These are phyloP conservation scores for Drosophila santomea DNA, from an alignment of 1,140 invertebrate species.

Conservation along the genomic window DNA sequence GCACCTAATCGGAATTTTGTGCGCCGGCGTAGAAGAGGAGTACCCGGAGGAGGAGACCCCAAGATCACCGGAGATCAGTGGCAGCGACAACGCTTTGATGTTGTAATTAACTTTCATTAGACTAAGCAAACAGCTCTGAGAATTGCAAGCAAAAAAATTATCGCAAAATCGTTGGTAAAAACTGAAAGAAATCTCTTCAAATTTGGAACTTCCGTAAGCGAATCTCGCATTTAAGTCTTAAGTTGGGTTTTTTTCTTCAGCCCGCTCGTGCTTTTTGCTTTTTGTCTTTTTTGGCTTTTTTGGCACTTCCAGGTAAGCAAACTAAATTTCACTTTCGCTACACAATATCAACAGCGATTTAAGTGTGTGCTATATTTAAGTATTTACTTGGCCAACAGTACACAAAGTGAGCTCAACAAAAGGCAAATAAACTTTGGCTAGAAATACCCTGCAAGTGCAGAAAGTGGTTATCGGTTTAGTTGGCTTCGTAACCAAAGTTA, in stretches of 20 bases:
- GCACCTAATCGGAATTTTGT: conserved; percentile 53
- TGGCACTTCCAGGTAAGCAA: conserved; percentile 34
- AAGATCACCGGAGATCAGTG: conserved; percentile 36
- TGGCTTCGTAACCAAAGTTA: too few relatives aligned
- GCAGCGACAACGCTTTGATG: conserved; percentile 53
- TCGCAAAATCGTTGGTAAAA: conserved; percentile 29
- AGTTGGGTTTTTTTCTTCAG: conserved; percentile 5
- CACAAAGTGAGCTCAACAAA: conserved; percentile 37
- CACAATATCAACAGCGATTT: conserved; percentile 46
- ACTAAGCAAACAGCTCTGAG: conserved; percentile 32
- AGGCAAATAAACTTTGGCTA: conserved; percentile 19
- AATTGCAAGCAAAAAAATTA: conserved; percentile 28
- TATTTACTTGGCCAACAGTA: conserved; percentile 48
- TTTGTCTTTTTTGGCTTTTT: conserved; percentile 22
- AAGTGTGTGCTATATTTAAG: conserved; percentile 54
- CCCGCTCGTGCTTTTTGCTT: neutral
- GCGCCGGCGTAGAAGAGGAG: conserved; percentile 23
- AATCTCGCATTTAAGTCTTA: conserved; percentile 40
- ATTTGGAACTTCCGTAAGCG: conserved; percentile 51
- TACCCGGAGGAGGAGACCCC: conserved; percentile 19
- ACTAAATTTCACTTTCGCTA: conserved; percentile 54
- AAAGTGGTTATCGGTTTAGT: neutral
- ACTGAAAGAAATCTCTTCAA: conserved; percentile 33
- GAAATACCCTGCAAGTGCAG: conserved; percentile 6
- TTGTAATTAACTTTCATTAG: conserved; percentile 55